A percentile compares a stretch with the other conserved stretches of the same genome.
Conservation (phyloP, 2,113 vertebrate genomes). For the Montifringilla adamsi region DNA sequence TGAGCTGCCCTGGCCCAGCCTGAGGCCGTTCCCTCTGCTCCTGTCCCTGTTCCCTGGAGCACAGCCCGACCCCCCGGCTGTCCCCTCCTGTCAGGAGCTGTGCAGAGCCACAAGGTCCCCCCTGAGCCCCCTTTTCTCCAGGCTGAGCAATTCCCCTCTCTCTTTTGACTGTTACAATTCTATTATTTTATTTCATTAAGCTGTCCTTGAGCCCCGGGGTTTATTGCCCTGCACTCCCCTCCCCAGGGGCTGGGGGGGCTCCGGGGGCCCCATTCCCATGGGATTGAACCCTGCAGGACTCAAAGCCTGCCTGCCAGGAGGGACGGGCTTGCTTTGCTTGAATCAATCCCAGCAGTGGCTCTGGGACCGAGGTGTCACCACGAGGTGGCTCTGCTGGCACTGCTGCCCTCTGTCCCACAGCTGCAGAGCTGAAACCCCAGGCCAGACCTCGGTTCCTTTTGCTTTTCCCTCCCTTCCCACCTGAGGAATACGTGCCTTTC, state of each 20-base stretch:
- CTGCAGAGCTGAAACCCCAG: background rate
- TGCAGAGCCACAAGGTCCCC: background rate
- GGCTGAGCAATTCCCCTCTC: background rate
- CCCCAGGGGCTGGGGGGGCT: too few species aligned
- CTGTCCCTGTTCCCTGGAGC: background rate
- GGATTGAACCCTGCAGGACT: background rate
- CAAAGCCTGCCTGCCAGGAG: background rate
- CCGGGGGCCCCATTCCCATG: rapidly evolving
- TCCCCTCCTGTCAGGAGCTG: background rate
- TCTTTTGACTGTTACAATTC: too few species aligned
- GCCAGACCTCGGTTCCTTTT: rapidly evolving
- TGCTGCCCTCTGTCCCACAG: background rate
- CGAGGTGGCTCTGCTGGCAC: slow-evolving; percentile 55
- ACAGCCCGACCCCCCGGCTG: background rate
- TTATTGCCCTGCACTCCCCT: background rate
- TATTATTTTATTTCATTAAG: background rate
- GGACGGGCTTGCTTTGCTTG: rapidly evolving
- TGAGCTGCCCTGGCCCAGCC: rapidly evolving
- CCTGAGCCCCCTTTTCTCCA: background rate
- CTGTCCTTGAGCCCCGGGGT: background rate
- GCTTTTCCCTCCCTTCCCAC: background rate
- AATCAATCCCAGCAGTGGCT: rapidly evolving
- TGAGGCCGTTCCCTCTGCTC: rapidly evolving
- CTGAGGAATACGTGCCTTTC: rapidly evolving
- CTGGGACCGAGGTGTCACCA: background rate